Evolutionary conservation across 1,140 invertebrate species (phyloP), one percentile per base, ranked within the genome.

Genomic region (Tetramorium alpestre): DNA sequence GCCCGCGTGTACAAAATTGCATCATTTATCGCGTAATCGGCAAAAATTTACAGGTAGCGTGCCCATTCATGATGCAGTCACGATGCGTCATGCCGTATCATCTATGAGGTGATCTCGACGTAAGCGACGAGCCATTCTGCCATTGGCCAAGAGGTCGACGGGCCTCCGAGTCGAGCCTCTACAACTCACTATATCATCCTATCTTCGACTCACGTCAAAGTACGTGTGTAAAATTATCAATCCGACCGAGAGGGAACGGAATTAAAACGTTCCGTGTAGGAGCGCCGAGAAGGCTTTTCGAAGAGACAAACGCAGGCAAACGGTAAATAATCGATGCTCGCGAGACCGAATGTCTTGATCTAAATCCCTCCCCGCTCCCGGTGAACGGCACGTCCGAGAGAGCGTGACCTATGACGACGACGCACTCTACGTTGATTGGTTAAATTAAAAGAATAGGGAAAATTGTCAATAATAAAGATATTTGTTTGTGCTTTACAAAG

Each of bases 141-240:
- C 33, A 91, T 91, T 91, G 90, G 90, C 11, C 67, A 73, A 81
- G 62, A 82, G 51, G 33, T 44, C 49, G 90, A 86, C 90, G 54
- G 47, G 89, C 90, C 89, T 64, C 82, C 72, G 88, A 33, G 33
- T 87, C 89, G 69, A 87, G 89, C 89, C 85, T 78, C 28, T 84
- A 72, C 18, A 81, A 22, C 22, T 22, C 22, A 22, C 22, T 22
- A 22, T 22, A 22, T 22, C 22, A 22, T 22, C 22, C 22, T 22
- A 38, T 82, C 18, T 69, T 87, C 87, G 75, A 87, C 85, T 90
- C 89, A 84, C 38, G 51, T 85, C 41, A 0, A 54, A 6, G 65
- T 28, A 18, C 51, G 11, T n/a, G 3, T 67, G 7, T 78, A 25
- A 41, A 38, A 18, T 80, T 49, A 60, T 44, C 54, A 25, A 44